A percentile compares a stretch with the other conserved stretches of the same genome.
Conservation (phyloP, 2,797 vertebrate species). For the Enteromius treurensis region DNA sequence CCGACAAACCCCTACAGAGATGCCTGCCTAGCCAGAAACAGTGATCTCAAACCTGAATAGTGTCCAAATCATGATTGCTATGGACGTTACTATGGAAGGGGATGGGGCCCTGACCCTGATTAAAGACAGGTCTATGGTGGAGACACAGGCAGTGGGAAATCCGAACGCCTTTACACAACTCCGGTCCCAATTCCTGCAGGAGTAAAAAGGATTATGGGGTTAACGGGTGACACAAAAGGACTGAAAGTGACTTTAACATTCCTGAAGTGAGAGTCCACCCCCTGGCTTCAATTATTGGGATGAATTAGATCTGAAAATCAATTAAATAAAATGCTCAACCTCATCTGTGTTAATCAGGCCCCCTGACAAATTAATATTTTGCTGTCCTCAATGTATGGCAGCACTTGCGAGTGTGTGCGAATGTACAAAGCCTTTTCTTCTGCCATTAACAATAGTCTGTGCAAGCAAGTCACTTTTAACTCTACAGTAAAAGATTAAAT, state of each 20-base stretch:
- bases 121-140: slow-evolving; percentile 23
- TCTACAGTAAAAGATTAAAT: neutral
- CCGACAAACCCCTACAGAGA: slow-evolving; percentile 22
- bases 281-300: slow-evolving; percentile 32
- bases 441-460: neutral
- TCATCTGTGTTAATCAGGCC: slow-evolving; percentile 30
- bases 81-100: slow-evolving; percentile 19
- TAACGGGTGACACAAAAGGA: slow-evolving; percentile 26
- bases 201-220: slow-evolving; percentile 26
- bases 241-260: slow-evolving; percentile 27
- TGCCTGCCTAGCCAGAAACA: slow-evolving; percentile 37
- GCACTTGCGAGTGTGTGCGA: neutral
- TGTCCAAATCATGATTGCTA: slow-evolving; percentile 35
- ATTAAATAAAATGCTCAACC: slow-evolving; percentile 23
- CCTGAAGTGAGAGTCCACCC: slow-evolving; percentile 25
- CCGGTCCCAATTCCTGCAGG: slow-evolving; percentile 20
- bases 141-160: slow-evolving; percentile 26
- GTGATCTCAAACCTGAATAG: slow-evolving; percentile 38
- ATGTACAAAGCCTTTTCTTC: slow-evolving; percentile 5
- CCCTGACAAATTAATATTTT: slow-evolving; percentile 23
- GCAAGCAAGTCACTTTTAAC: neutral
- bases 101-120: slow-evolving; percentile 32
- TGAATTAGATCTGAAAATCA: slow-evolving; percentile 26
- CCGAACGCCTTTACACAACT: slow-evolving; percentile 14
- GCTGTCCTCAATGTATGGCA: slow-evolving; percentile 1